phyloP scores from a whole-genome alignment of 2,113 vertebrate species.

The Burhinus bistriatus region DNA sequence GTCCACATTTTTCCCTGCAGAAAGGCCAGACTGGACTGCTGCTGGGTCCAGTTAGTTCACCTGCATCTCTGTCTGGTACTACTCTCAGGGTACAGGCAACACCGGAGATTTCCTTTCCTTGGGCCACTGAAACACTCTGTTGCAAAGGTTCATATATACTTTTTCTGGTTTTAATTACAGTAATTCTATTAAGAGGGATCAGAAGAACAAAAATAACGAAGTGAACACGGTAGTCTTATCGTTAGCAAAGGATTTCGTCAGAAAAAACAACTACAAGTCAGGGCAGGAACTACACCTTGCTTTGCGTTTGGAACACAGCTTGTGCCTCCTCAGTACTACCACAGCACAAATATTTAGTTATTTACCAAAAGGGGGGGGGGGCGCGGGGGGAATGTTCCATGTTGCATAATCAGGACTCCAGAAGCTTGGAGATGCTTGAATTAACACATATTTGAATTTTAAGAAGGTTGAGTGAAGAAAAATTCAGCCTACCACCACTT shows the following conservation, averaged over 20 bases:
- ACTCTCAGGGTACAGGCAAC: not conserved
- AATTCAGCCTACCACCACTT: not conserved
- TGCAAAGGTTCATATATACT: not conserved
- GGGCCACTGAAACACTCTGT: not conserved
- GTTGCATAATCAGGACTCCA: not conserved
- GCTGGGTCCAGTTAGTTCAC: not conserved
- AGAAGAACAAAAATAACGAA: not conserved
- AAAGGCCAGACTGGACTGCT: not conserved
- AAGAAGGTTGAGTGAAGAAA: not conserved
- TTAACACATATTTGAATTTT: not conserved
- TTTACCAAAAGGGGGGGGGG: not conserved
- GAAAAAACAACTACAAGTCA: slow-evolving; percentile 46
- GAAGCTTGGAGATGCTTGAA: not conserved
- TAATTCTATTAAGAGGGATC: not conserved
- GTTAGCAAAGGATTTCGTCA: slow-evolving; percentile 17
- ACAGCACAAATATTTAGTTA: slow-evolving; percentile 23
- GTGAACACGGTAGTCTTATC: slow-evolving; percentile 11
- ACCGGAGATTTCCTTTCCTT: not conserved
- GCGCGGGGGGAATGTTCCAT: not conserved
- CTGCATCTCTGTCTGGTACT: not conserved
- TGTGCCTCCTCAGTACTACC: not conserved
- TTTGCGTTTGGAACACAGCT: not conserved
- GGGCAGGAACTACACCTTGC: slow-evolving; percentile 32
- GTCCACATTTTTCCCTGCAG: not conserved
- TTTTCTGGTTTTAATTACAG: not conserved